Conservation (phyloP, 30 jellyfish, hydroid and myxozoan genomes). For the Sanderia malayensis region DNA sequence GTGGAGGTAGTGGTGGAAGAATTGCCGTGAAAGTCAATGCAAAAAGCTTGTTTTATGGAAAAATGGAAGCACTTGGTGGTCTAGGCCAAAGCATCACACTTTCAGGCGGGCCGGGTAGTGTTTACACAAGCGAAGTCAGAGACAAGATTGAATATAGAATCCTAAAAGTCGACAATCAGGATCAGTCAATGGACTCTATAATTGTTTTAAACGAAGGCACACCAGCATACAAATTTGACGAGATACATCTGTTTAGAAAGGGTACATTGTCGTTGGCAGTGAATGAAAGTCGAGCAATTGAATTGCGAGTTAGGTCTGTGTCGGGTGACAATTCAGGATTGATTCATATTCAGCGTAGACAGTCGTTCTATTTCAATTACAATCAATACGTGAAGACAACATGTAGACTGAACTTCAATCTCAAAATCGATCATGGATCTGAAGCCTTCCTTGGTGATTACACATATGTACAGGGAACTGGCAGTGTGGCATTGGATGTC, state of each 20-base stretch:
- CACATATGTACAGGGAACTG: constrained; percentile 46
- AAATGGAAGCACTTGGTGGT: constrained; percentile 44
- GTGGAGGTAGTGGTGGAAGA: constrained; percentile 61
- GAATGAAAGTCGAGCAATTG: background rate
- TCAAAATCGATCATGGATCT: constrained; percentile 53
- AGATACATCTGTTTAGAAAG: constrained; percentile 35
- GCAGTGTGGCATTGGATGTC: constrained; percentile 49
- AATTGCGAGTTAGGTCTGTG: constrained; percentile 8
- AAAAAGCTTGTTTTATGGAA: constrained; percentile 32
- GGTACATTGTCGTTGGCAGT: constrained; percentile 33
- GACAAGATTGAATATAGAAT: constrained; percentile 39
- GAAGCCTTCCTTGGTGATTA: constrained; percentile 47
- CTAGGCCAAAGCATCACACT: background rate
- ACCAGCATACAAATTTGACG: constrained; percentile 35
- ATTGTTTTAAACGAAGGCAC: constrained; percentile 41
- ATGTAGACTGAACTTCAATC: constrained; percentile 39
- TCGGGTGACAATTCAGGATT: constrained; percentile 62
- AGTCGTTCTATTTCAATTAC: constrained; percentile 41
- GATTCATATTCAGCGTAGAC: constrained; percentile 32
- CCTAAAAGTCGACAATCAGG: constrained; percentile 24
- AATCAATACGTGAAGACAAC: constrained; percentile 23
- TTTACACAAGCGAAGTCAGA: constrained; percentile 36
- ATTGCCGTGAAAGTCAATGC: constrained; percentile 40
- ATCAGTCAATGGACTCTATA: constrained; percentile 10
- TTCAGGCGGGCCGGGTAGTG: constrained; percentile 64